A percentile compares a stretch with the other conserved stretches of the same genome.
These are phyloP conservation scores for Rhogogaster chlorosoma DNA, from an alignment of 2,888 invertebrate genomes.

Conservation along the genomic window DNA sequence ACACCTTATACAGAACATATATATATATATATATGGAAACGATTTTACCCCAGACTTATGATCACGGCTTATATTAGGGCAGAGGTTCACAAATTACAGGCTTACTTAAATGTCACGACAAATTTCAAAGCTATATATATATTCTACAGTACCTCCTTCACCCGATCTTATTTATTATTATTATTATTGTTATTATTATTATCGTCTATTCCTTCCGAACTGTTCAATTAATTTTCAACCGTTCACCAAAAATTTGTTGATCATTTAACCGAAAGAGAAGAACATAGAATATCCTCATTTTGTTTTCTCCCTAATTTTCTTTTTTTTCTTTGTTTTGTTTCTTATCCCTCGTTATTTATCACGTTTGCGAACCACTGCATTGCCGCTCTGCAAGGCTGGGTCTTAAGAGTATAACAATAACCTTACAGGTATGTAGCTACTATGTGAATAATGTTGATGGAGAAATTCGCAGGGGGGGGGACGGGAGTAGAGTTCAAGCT, in stretches of 20 bases:
- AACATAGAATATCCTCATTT: too few relatives aligned
- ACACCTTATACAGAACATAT: background rate
- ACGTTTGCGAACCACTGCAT: constrained; percentile 12
- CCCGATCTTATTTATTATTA: too few relatives aligned
- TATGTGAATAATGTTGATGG: constrained; percentile 24
- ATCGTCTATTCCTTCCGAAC: too few relatives aligned
- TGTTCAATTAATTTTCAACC: too few relatives aligned
- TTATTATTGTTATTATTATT: too few relatives aligned
- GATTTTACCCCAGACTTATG: constrained; percentile 14
- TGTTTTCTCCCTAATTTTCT: background rate
- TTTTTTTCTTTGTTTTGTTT: background rate
- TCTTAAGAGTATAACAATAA: constrained; percentile 4
- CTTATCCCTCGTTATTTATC: background rate
- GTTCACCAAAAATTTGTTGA: too few relatives aligned
- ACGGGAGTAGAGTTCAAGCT: background rate
- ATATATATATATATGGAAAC: background rate
- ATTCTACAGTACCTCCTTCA: too few relatives aligned
- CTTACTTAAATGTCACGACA: background rate
- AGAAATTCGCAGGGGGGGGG: background rate
- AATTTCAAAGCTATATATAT: background rate
- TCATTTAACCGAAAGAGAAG: too few relatives aligned
- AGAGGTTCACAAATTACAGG: background rate
- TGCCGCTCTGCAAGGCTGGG: background rate
- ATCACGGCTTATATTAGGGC: background rate
- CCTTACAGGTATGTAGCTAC: background rate